Evolutionary conservation across 1,140 invertebrate genomes (phyloP), one percentile per base, ranked within the genome.

Genomic region (Lepidotrigona ventralis): DNA sequence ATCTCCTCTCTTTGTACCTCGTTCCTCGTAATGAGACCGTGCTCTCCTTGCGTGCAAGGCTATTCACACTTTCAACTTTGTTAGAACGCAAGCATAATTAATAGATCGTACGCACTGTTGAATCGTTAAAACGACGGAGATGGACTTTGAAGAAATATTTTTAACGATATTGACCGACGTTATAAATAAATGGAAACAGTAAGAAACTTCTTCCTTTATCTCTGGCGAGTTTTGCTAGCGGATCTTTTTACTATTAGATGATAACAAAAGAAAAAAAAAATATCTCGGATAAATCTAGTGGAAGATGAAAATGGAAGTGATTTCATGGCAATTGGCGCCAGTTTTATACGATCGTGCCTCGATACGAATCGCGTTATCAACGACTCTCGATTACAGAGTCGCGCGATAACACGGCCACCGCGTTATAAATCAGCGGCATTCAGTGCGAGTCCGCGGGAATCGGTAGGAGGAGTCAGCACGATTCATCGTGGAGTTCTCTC

Each of bases 341-440:
- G 90, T 88, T 91, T 91, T 90, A 90, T 86, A 84, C 88, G 74
- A 89, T 89, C 81, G 23, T 53, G 51, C 23, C 17, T 33, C 80
- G 84, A 86, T 91, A 88, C 72, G 83, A n/a, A 68, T 26, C 73
- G 63, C 64, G 88, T 91, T 92, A 92, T 91, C 91, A 90, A 90
- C 90, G 84, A 87, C 83, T 69, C 84, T 81, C 85, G 87, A 89
- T 91, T 91, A 88, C 81, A 91, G 90, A 84, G 91, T 85, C 84
- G 89, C 83, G 76, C 86, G 88, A 91, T 88, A 89, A 86, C 39
- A 46, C 85, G 46, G 77, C 72, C 68, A 81, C 75, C 39, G 53
- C 79, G 64, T 82, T 68, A 86, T 92, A 91, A 92, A 91, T 92
- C 90, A 91, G 79, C 81, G 87, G 84, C 74, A 81, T 90, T 88